phyloP scores from a whole-genome alignment of 1,140 invertebrate genomes.

The Ceratitis capitata region DNA sequence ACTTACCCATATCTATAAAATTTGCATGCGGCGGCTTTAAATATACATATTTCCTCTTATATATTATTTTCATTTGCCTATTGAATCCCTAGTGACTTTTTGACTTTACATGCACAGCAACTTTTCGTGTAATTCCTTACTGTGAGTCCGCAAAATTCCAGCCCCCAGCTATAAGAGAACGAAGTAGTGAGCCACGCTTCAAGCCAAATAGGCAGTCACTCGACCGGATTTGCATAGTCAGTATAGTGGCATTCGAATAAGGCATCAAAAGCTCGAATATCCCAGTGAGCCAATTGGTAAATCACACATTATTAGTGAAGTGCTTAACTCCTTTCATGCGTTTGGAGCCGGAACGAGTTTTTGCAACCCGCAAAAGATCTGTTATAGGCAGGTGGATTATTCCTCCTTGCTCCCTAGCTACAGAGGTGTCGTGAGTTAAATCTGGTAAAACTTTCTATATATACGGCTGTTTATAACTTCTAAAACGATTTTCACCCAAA shows the following conservation, averaged over 20 bases:
- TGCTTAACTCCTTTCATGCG: too few relatives aligned
- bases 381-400: too few relatives aligned
- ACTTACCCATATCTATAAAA: neutral
- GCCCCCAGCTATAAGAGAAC: neutral
- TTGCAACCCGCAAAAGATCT: too few relatives aligned
- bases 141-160: neutral
- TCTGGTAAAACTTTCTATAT: too few relatives aligned
- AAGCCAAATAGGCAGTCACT: neutral
- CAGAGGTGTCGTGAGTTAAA: too few relatives aligned
- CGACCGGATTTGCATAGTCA: neutral
- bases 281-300: neutral
- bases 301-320: neutral
- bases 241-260: neutral
- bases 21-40: neutral
- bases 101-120: neutral
- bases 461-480: too few relatives aligned
- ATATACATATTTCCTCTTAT: too few relatives aligned
- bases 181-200: neutral
- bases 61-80: too few relatives aligned
- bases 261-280: neutral
- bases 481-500: too few relatives aligned
- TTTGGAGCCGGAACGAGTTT: too few relatives aligned
- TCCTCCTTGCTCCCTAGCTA: too few relatives aligned
- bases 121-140: neutral
- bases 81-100: too few relatives aligned